Evolutionary conservation across 2,113 vertebrate species (phyloP).

Genomic region (Anolis sagrei): DNA sequence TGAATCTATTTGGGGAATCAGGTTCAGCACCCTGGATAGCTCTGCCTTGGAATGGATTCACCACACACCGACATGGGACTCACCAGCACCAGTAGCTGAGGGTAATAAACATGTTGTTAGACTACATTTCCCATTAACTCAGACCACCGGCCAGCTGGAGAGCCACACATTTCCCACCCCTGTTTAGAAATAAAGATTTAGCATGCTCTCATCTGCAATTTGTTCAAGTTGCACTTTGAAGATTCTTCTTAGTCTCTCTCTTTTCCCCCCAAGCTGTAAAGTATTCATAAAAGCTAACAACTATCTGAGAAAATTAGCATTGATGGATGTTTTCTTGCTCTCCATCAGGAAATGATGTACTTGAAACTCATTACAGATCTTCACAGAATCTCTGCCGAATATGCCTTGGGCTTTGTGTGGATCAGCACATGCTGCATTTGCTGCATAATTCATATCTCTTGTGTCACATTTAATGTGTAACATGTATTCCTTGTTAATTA

Average conservation of each 20-base stretch:
- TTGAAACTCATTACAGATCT: constrained; percentile 81
- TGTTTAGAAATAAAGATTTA: constrained; percentile 49
- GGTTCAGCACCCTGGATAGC: no score
- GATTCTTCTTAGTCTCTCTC: constrained; percentile 47
- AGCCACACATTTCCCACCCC: neutral
- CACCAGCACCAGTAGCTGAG: neutral
- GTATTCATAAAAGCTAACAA: constrained; percentile 77
- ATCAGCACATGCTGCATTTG: constrained; percentile 66
- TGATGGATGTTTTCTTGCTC: constrained; percentile 82
- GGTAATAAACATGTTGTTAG: neutral
- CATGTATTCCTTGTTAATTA: constrained; percentile 80
- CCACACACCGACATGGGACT: no score
- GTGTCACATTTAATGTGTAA: constrained; percentile 80
- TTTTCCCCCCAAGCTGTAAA: constrained; percentile 68
- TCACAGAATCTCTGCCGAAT: constrained; percentile 67
- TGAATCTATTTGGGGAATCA: no score
- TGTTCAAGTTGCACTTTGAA: constrained; percentile 70
- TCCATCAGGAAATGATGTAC: constrained; percentile 82
- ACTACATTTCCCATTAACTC: neutral
- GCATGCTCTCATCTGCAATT: constrained; percentile 53
- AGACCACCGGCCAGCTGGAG: neutral
- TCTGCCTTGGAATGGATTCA: no score
- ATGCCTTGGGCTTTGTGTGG: constrained; percentile 77
- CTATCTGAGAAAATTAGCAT: constrained; percentile 78
- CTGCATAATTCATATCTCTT: constrained; percentile 84